Evolutionary conservation across 2,113 vertebrate genomes (phyloP).

Genomic region (Plestiodon gilberti): DNA sequence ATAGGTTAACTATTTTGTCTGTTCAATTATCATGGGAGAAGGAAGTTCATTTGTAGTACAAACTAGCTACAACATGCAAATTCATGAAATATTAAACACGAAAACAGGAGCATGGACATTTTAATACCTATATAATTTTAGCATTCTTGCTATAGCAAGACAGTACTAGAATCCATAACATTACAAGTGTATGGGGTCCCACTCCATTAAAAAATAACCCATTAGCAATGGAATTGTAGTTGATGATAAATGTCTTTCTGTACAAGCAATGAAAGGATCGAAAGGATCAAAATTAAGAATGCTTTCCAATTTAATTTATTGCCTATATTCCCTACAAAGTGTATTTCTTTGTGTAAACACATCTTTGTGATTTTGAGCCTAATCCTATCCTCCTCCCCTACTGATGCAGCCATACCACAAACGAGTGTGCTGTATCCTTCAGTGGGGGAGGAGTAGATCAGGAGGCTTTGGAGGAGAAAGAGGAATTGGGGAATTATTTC

Average conservation of each 20-base stretch:
- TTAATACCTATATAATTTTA: not conserved
- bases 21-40: not conserved
- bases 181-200: no score
- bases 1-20: no score
- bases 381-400: no score
- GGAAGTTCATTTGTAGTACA: not conserved
- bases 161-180: no score
- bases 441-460: no score
- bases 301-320: conserved; percentile 43
- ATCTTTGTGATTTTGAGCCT: no score
- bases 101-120: not conserved
- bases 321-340: conserved; percentile 8
- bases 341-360: conserved; percentile 30
- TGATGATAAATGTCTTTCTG: conserved; percentile 39
- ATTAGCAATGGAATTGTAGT: conserved; percentile 22
- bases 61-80: not conserved
- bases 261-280: conserved; percentile 19
- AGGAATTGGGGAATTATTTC: no score
- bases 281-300: conserved; percentile 34
- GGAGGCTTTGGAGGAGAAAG: no score
- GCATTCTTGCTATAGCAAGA: not conserved
- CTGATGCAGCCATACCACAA: no score
- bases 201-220: conserved; percentile 18
- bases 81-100: not conserved
- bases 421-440: no score